Evolutionary conservation across 2,113 vertebrate species (phyloP).

Genomic region (Rhagologus leucostigma): DNA sequence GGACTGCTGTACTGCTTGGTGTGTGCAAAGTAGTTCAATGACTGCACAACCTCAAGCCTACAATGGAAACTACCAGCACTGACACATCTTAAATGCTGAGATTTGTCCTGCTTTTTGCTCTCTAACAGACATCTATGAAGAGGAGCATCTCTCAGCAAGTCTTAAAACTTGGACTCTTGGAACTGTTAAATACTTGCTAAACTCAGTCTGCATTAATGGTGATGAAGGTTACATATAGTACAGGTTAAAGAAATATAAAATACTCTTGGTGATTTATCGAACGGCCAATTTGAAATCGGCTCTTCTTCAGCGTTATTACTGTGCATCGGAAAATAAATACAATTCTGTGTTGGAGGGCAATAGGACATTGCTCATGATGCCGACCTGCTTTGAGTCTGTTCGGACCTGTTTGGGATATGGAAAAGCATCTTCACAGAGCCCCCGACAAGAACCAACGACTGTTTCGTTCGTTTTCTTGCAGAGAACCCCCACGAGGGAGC

Average conservation of each 20-base stretch:
- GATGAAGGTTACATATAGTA: not conserved
- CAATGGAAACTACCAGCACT: not conserved
- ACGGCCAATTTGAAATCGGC: fast-evolving
- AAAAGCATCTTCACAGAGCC: not conserved
- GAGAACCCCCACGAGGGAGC: fast-evolving
- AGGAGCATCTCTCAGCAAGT: not conserved
- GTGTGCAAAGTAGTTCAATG: not conserved
- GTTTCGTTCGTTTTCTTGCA: fast-evolving
- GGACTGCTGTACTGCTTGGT: not conserved
- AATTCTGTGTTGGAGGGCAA: fast-evolving
- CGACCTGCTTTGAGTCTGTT: fast-evolving
- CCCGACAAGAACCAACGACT: fast-evolving
- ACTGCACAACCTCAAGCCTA: not conserved
- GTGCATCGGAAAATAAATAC: not conserved
- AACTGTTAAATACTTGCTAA: not conserved
- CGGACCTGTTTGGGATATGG: fast-evolving
- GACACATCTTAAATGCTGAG: not conserved
- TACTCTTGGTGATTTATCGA: not conserved
- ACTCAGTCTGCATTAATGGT: not conserved
- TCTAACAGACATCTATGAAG: not conserved
- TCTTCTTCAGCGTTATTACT: not conserved
- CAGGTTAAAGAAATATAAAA: not conserved
- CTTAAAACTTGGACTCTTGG: not conserved
- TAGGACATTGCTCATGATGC: fast-evolving
- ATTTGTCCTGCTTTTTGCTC: not conserved